Evolutionary conservation across 1,140 invertebrate genomes (phyloP), one percentile per base, ranked within the genome.

Genomic region (Lasioglossum baleicum): DNA sequence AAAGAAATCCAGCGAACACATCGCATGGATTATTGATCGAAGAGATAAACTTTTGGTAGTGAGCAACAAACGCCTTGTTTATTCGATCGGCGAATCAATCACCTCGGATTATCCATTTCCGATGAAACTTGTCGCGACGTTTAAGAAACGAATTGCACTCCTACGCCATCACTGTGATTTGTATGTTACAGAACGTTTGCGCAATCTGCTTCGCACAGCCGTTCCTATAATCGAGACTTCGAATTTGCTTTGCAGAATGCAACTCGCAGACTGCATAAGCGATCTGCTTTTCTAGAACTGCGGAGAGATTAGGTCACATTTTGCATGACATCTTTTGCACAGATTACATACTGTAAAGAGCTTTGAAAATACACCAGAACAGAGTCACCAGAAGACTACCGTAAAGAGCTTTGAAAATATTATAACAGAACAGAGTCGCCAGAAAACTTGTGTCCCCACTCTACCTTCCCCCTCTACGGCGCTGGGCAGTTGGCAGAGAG

Each of bases 121-220:
- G 74, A 69, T 69, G 53, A 26, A 7, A 48, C 26, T 65, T 69
- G 40, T 17, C 65, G 40, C 31, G 40, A 7, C 26, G 65, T 76
- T 76, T 75, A 75, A 75, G 74, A 68, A 75, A 75, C 68, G 74
- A 75, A 75, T 75, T 75, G 74, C 31, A 51, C 67, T 31, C 35
- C 51, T 10, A n/a, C 40, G n/a, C 3, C 7, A 51, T 68, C 74
- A 68, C 58, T 31, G 64, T 68, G 74, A 68, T 75, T 68, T 75
- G 66, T 63, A 68, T 13, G 64, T 75, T 60, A 64, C 65, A 60
- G 68, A 75, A 75, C 74, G 42, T 75, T 75, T 60, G 40, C 26
- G 3, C 51, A 31, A 13, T 22, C 8, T 31, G 60, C 13, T 31
- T 4, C 22, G 22, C 20, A 31, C 4, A 22, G 63, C 15, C 35